Percentiles rank a stretch among this genome's conserved stretches.
Conservation (phyloP, 2,888 invertebrate genomes). For the Sthenelais limicola region DNA sequence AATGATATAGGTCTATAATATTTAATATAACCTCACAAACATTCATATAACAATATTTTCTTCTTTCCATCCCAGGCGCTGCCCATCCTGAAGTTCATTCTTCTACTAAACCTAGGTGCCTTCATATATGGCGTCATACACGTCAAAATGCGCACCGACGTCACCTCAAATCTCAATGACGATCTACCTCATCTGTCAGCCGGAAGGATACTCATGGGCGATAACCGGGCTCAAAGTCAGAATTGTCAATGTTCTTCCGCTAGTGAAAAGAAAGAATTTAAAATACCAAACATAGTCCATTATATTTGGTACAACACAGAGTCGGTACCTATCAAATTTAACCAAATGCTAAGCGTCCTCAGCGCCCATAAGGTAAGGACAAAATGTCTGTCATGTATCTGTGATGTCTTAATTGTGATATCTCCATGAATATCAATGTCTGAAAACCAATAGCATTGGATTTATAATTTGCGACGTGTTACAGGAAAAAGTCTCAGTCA, state of each 20-base stretch:
- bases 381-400: too few species aligned
- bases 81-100: slow-evolving; percentile 19
- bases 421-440: too few species aligned
- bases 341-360: slow-evolving; percentile 54
- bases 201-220: slow-evolving; percentile 9
- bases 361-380: slow-evolving; percentile 51
- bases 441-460: too few species aligned
- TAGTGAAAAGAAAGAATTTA: not conserved
- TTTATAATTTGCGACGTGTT: too few species aligned
- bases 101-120: slow-evolving; percentile 29
- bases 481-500: too few species aligned
- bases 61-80: not conserved
- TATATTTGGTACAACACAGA: slow-evolving; percentile 55
- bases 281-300: slow-evolving; percentile 55
- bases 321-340: slow-evolving; percentile 49
- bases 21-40: not conserved
- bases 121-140: slow-evolving; percentile 20
- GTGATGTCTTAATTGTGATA: too few species aligned
- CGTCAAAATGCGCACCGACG: not conserved
- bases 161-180: not conserved
- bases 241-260: not conserved
- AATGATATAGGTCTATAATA: not conserved
- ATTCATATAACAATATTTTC: not conserved
- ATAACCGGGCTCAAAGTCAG: not conserved
- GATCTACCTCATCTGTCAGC: not conserved